Evolutionary conservation across 2,888 invertebrate species (phyloP).

Genomic region (Watsonalla cultraria): DNA sequence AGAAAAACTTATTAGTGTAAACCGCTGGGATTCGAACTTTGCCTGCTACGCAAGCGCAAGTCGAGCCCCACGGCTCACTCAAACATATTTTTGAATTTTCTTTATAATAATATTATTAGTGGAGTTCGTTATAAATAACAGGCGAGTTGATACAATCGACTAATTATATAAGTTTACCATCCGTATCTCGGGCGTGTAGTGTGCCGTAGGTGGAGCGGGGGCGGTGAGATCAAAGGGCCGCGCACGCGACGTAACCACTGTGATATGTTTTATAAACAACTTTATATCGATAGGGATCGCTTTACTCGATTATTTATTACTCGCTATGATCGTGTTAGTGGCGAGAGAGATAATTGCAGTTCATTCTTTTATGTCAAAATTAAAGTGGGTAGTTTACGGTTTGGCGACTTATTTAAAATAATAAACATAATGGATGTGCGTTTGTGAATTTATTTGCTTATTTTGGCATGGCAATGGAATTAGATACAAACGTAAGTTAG

Average conservation of each 20-base stretch:
- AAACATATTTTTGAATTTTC: too few species aligned
- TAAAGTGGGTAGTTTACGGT: too few species aligned
- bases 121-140: background rate
- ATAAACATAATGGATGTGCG: background rate
- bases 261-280: conserved; percentile 37
- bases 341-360: too few species aligned
- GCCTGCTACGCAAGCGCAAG: too few species aligned
- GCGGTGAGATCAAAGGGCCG: conserved; percentile 32
- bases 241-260: conserved; percentile 26
- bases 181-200: background rate
- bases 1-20: too few species aligned
- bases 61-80: too few species aligned
- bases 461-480: background rate
- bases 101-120: too few species aligned
- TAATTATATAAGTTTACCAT: background rate
- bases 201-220: conserved; percentile 23
- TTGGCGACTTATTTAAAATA: background rate
- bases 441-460: background rate
- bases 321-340: background rate
- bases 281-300: conserved; percentile 17
- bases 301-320: conserved; percentile 2
- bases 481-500: background rate
- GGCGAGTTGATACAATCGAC: conserved; percentile 6
- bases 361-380: too few species aligned
- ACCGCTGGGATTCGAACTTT: too few species aligned